phyloP scores from a whole-genome alignment of 2,113 vertebrate species.

The Megaceryle torquata region DNA sequence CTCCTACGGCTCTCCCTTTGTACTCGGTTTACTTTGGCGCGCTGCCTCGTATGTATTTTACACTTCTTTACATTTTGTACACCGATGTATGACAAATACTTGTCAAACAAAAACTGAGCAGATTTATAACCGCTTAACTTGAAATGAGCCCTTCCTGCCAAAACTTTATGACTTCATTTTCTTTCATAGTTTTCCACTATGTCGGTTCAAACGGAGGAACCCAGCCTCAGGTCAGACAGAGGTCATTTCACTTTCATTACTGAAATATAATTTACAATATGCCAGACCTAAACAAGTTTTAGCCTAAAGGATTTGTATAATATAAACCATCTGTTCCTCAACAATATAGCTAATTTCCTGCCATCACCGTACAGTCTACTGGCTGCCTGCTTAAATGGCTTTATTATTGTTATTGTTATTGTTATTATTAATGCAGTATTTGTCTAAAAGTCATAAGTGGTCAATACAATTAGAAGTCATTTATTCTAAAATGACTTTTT shows the following conservation, averaged over 20 bases:
- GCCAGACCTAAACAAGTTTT: slow-evolving; percentile 86
- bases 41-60: slow-evolving; percentile 71
- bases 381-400: slow-evolving; percentile 70
- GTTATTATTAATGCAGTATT: slow-evolving; percentile 58
- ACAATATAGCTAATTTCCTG: slow-evolving; percentile 85
- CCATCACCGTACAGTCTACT: slow-evolving; percentile 74
- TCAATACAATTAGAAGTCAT: slow-evolving; percentile 50
- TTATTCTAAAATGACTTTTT: background rate
- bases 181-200: slow-evolving; percentile 75
- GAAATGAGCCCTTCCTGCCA: slow-evolving; percentile 76
- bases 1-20: slow-evolving; percentile 53
- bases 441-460: slow-evolving; percentile 64
- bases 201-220: slow-evolving; percentile 77
- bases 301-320: slow-evolving; percentile 86
- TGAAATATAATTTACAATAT: slow-evolving; percentile 87
- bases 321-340: slow-evolving; percentile 89
- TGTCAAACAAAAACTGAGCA: slow-evolving; percentile 80
- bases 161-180: slow-evolving; percentile 80
- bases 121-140: slow-evolving; percentile 75
- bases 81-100: slow-evolving; percentile 76
- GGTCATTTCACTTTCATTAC: slow-evolving; percentile 86
- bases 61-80: slow-evolving; percentile 76
- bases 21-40: slow-evolving; percentile 71
- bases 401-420: slow-evolving; percentile 10
- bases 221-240: slow-evolving; percentile 77